Conservation (phyloP, 2,113 vertebrate genomes). For the Poeciliopsis turrubarensis region DNA sequence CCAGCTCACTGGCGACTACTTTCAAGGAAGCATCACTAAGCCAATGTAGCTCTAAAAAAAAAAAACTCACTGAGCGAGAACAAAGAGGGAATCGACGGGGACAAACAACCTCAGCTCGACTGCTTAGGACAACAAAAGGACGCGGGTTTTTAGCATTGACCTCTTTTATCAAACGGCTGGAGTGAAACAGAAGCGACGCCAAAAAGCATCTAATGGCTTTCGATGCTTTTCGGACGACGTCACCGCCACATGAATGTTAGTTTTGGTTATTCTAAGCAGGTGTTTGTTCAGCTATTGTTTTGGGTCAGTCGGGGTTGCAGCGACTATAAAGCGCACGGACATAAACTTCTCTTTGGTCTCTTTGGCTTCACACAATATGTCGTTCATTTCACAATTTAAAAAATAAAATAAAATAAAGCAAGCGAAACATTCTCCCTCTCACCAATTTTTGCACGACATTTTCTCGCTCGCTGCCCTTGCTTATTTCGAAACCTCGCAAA, state of each 20-base stretch:
- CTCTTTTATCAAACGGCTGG: no score
- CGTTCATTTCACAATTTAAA: no score
- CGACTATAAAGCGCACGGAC: background rate
- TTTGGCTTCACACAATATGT: no score
- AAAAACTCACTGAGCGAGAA: conserved; percentile 2
- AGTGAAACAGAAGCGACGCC: no score
- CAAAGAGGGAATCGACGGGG: conserved; percentile 16
- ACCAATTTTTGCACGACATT: no score
- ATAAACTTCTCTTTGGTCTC: no score
- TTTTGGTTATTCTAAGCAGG: background rate
- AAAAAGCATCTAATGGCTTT: background rate
- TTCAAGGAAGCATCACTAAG: background rate
- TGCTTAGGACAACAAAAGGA: background rate
- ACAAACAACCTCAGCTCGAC: background rate
- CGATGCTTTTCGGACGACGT: background rate
- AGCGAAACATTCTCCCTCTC: no score
- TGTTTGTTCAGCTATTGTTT: background rate
- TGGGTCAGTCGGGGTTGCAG: background rate
- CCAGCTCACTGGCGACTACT: conserved; percentile 27
- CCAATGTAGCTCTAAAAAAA: background rate
- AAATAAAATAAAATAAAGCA: no score
- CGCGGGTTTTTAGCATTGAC: background rate
- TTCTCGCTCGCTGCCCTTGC: no score
- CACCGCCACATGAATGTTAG: background rate
- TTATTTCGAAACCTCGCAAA: no score